Percentiles rank a stretch among this genome's conserved stretches.
phyloP scores from a whole-genome alignment of 2,888 invertebrate species.

The Acanthosepion lycidas region DNA sequence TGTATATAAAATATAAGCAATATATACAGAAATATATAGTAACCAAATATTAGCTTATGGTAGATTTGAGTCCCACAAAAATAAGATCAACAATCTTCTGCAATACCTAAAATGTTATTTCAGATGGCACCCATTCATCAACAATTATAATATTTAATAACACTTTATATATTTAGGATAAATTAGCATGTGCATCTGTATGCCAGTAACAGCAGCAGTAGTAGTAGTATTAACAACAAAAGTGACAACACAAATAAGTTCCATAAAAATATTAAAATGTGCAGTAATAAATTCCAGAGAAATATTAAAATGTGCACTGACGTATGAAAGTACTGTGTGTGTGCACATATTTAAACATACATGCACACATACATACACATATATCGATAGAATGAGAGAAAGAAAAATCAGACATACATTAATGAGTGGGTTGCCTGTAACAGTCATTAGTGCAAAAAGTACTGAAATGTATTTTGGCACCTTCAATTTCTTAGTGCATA shows the following conservation, averaged over 20 bases:
- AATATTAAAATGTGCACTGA: not conserved
- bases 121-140: constrained; percentile 8
- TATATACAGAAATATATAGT: constrained; percentile 2
- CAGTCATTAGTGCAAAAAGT: not conserved
- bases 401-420: not conserved
- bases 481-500: not conserved
- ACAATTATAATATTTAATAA: not conserved
- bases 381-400: not conserved
- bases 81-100: not conserved
- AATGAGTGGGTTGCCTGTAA: constrained; percentile 17
- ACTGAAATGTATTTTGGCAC: not conserved
- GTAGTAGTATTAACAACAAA: not conserved
- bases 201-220: not conserved
- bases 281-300: not conserved
- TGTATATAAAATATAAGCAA: constrained; percentile 33
- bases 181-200: not conserved
- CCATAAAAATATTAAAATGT: not conserved
- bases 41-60: constrained; percentile 11
- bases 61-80: constrained; percentile 33
- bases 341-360: not conserved
- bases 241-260: not conserved
- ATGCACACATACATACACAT: not conserved
- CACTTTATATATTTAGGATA: not conserved
- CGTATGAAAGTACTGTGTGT: not conserved
- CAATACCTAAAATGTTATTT: not conserved